A percentile compares a stretch with the other conserved stretches of the same genome.
These are phyloP conservation scores for Lochmaea crataegi DNA, from an alignment of 2,888 invertebrate genomes.

Conservation along the genomic window DNA sequence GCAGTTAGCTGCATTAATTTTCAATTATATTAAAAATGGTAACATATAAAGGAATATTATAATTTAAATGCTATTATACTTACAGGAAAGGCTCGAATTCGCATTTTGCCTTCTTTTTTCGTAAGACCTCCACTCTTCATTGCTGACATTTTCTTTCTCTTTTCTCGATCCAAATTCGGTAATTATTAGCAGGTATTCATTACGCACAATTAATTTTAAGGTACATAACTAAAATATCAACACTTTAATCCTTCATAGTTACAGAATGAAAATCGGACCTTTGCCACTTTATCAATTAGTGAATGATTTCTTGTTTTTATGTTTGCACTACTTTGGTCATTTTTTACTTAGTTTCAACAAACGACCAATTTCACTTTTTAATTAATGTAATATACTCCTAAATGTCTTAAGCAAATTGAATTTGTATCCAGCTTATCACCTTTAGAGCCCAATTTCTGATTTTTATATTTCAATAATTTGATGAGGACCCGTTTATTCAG, in stretches of 20 bases:
- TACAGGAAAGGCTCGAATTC: conserved; percentile 97
- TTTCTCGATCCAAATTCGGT: conserved; percentile 57
- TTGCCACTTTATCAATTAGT: conserved; percentile 40
- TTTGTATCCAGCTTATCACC: conserved; percentile 20
- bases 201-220: conserved; percentile 42
- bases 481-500: conserved; percentile 43
- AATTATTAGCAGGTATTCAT: conserved; percentile 49
- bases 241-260: conserved; percentile 44
- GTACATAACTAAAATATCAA: conserved; percentile 37
- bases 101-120: conserved; percentile 96
- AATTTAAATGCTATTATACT: conserved; percentile 66
- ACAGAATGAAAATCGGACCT: conserved; percentile 37
- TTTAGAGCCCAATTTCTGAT: conserved; percentile 36
- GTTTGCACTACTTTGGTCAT: conserved; percentile 48
- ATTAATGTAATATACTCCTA: conserved; percentile 17
- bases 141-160: conserved; percentile 65
- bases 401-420: conserved; percentile 10
- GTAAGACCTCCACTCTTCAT: conserved; percentile 81
- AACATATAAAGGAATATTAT: background rate
- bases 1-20: background rate
- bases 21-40: background rate
- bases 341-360: conserved; percentile 45
- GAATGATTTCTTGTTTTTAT: conserved; percentile 48
- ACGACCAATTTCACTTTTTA: conserved; percentile 43
- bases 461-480: conserved; percentile 40